Evolutionary conservation across 2,888 invertebrate genomes (phyloP), one percentile per base, ranked within the genome.

Genomic region (Ctena decussata): DNA sequence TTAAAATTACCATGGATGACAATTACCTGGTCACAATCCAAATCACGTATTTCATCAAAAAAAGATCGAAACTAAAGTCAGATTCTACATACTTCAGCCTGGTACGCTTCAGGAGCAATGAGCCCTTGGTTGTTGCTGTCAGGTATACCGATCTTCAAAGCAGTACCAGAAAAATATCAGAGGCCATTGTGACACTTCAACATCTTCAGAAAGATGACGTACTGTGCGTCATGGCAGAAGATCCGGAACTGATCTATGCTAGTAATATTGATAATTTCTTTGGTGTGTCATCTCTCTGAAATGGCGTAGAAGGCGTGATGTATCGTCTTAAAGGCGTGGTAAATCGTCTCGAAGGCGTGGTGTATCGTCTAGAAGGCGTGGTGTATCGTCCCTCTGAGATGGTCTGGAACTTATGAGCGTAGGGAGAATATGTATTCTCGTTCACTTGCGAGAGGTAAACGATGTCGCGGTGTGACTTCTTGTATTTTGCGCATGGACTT

Each of bases 231-330:
- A 69, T 39, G 1, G 69, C 27, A 21, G 21, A 5, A 5, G 44
- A 27, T 0, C 41, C 77, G 1, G 69, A 69, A n/a, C 35, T 77
- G 11, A 18, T 77, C 35, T 82, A 78, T 37, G 39, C 37, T 2
- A 69, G 78, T n/a, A 0, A 12, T 8, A 24, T 83, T 5, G 83
- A 83, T 32, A 83, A 83, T 44, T 41, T 71, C 6, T 44, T 83
- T 27, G 75, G 74, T 27, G 73, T 83, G 21, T 5, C 27, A 1
- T 57, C 57, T 2, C 8, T 57, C 3, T 24, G 27, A 57, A n/a
- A n/a, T n/a, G n/a, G n/a, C n/a, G n/a, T n/a, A n/a, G n/a, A n/a
- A n/a, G n/a, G n/a, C n/a, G n/a, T n/a, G n/a, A n/a, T n/a, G n/a
- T n/a, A n/a, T n/a, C n/a, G n/a, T n/a, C n/a, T n/a, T n/a, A n/a